Base-by-base conservation (phyloP, 2,888 invertebrate species). In the Leptinotarsa haldemani region DNA sequence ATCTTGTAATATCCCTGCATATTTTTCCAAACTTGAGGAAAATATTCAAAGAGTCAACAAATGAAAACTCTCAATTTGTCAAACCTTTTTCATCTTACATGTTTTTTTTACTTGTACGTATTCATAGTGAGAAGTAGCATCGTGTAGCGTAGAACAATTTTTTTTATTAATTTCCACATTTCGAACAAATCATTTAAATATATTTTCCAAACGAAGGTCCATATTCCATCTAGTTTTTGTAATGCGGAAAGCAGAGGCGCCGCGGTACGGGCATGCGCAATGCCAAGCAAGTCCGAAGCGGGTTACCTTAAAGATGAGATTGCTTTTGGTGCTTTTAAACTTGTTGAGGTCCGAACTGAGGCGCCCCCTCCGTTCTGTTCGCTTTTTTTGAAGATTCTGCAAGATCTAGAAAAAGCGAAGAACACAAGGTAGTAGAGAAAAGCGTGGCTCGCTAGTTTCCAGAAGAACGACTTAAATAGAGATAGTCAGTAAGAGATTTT, bases 331-430 rank as follows among this genome's bases (percentile, higher is more conserved):
- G 92, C 94, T 94, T 93, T 94, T 94, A 89, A 90, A 91, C 94
- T 95, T 95, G 95, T 95, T 94, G 91, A 93, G 91, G 91, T 96
- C 95, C 92, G 95, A 95, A 94, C 95, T 94, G 93, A 95, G 95
- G 91, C 95, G 95, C 92, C 96, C 96, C 93, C 96, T 94, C 92
- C 96, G 93, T 94, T 96, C 95, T 92, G 96, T 96, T 94, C 96
- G 95, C 94, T 96, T 97, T 96, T 96, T 96, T 95, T 96, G 96
- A 92, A 96, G 96, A 94, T 96, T 96, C 96, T 96, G 96, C 94
- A 96, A 96, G 94, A 96, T 96, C 96, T 96, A 96, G 94, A 95
- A 95, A 94, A 93, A 93, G 93, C 93, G 93, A 93, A 93, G 93
- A 93, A 93, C 93, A 93, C 93, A 93, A 93, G 92, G 92, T 93